phyloP scores from a whole-genome alignment of 2,888 invertebrate species.

The Temnothorax unifasciatus region DNA sequence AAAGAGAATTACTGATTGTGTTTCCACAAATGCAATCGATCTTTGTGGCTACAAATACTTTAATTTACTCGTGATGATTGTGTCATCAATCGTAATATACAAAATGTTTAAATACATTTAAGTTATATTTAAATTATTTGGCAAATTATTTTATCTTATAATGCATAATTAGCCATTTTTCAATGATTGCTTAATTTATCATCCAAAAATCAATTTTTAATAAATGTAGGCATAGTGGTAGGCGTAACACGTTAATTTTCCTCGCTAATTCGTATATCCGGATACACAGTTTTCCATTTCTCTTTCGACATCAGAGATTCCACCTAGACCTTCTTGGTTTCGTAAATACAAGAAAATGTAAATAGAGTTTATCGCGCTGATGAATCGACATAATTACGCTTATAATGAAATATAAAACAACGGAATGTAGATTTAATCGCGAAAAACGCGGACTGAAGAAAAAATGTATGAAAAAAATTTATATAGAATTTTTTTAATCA shows the following conservation, averaged over 20 bases:
- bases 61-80: background rate
- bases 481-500: background rate
- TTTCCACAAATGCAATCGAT: no score
- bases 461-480: background rate
- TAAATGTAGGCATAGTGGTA: background rate
- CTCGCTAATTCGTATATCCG: background rate
- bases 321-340: slow-evolving; percentile 52
- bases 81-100: background rate
- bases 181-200: background rate
- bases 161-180: background rate
- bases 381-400: slow-evolving; percentile 29
- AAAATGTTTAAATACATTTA: background rate
- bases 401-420: background rate
- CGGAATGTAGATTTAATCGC: slow-evolving; percentile 4
- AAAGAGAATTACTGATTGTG: background rate
- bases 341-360: slow-evolving; percentile 26
- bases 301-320: slow-evolving; percentile 37
- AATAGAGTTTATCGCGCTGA: slow-evolving; percentile 8
- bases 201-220: background rate
- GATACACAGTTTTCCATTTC: slow-evolving; percentile 16
- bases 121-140: background rate
- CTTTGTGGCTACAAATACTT: background rate
- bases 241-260: background rate
- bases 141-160: background rate
- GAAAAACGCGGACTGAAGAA: background rate